These are phyloP conservation scores for Sebastes hubbsi DNA, from an alignment of 2,797 vertebrate species.

Conservation along the genomic window DNA sequence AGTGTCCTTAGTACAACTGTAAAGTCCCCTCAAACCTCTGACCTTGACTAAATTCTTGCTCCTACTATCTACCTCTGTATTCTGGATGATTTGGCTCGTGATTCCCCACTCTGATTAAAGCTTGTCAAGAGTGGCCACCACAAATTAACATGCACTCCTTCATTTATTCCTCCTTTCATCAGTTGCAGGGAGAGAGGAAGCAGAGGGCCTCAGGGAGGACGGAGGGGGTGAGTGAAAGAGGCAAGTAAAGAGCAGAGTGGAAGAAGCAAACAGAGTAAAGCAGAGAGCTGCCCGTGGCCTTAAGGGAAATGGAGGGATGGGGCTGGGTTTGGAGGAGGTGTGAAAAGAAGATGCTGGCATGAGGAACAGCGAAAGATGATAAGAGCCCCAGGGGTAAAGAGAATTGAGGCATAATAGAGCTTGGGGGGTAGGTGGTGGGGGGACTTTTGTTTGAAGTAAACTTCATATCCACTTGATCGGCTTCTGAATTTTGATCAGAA, in stretches of 20 bases:
- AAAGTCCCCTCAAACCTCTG: constrained; percentile 1
- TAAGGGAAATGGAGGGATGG: constrained; percentile 52
- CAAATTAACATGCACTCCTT: constrained; percentile 72
- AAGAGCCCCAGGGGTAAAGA: constrained; percentile 53
- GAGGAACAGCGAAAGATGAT: constrained; percentile 56
- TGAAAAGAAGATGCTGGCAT: constrained; percentile 49
- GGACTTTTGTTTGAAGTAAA: constrained; percentile 71
- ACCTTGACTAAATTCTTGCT: constrained; percentile 37
- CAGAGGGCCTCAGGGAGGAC: constrained; percentile 36
- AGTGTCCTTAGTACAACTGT: not conserved
- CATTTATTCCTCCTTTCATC: constrained; percentile 75
- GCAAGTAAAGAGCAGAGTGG: constrained; percentile 15
- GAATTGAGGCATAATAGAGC: constrained; percentile 49
- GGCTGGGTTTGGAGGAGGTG: constrained; percentile 47
- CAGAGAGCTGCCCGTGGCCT: constrained; percentile 40
- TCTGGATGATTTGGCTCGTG: constrained; percentile 26
- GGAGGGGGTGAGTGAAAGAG: constrained; percentile 36
- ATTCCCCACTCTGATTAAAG: constrained; percentile 69
- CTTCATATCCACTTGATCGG: constrained; percentile 71
- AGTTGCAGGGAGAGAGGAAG: constrained; percentile 30
- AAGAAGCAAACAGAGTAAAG: constrained; percentile 48
- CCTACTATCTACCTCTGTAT: constrained; percentile 10
- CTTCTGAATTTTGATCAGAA: constrained; percentile 68
- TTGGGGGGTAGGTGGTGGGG: constrained; percentile 4
- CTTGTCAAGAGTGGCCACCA: constrained; percentile 59